Evolutionary conservation across 2,888 invertebrate genomes (phyloP).

Genomic region (Petrolisthes manimaculis): DNA sequence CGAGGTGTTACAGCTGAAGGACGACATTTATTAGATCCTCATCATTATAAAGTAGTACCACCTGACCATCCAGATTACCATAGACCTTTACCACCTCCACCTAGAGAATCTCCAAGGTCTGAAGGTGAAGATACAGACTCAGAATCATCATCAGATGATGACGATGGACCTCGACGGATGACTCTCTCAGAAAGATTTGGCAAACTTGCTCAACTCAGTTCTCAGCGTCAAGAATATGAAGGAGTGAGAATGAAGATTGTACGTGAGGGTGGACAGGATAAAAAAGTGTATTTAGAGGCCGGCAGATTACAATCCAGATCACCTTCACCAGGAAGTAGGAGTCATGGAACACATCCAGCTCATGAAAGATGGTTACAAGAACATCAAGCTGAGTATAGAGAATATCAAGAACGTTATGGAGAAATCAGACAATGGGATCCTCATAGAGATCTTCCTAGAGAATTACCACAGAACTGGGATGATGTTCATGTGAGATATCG

Average conservation of each 20-base stretch:
- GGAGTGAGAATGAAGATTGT: constrained; percentile 87
- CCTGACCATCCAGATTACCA: constrained; percentile 57
- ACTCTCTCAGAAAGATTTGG: constrained; percentile 89
- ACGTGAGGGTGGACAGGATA: constrained; percentile 74
- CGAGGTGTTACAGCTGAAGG: constrained; percentile 32
- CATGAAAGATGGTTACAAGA: constrained; percentile 64
- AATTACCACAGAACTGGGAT: constrained; percentile 76
- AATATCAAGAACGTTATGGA: constrained; percentile 65
- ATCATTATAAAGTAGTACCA: constrained; percentile 58
- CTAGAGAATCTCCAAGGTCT: constrained; percentile 58
- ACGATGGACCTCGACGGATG: constrained; percentile 75
- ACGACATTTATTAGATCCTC: constrained; percentile 54
- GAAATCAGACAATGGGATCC: constrained; percentile 65
- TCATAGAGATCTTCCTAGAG: constrained; percentile 61
- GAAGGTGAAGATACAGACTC: constrained; percentile 74
- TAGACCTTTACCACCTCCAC: constrained; percentile 50
- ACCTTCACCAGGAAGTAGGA: constrained; percentile 49
- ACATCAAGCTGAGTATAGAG: constrained; percentile 64
- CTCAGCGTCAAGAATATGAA: constrained; percentile 86
- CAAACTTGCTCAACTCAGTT: constrained; percentile 92
- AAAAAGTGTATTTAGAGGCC: constrained; percentile 65
- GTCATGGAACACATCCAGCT: constrained; percentile 50
- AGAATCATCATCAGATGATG: constrained; percentile 73
- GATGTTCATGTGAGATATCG: constrained; percentile 82
- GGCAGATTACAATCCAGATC: constrained; percentile 55